These are phyloP conservation scores for Aleiodes sp. DNA, from an alignment of 1,140 invertebrate species.

Conservation along the genomic window DNA sequence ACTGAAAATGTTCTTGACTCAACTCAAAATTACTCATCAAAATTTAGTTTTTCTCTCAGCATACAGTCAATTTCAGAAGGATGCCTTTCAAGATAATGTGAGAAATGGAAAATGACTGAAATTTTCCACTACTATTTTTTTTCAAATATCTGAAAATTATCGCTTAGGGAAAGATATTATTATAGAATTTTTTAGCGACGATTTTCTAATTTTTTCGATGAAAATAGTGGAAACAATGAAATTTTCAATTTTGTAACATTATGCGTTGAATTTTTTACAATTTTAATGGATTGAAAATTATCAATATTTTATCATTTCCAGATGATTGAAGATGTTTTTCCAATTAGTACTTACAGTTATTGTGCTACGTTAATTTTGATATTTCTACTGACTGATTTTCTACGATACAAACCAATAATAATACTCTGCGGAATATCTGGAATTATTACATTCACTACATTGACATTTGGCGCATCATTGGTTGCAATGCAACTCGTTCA, in stretches of 20 bases:
- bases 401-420: conserved; percentile 88
- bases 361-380: conserved; percentile 76
- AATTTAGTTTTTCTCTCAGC: too few relatives aligned
- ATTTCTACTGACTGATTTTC: conserved; percentile 84
- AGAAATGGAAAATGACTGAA: too few relatives aligned
- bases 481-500: conserved; percentile 61
- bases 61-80: too few relatives aligned
- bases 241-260: conserved; percentile 16
- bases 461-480: conserved; percentile 60
- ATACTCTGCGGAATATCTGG: conserved; percentile 73
- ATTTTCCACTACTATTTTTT: too few relatives aligned
- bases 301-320: conserved; percentile 56
- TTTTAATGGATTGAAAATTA: not conserved
- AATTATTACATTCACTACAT: conserved; percentile 46
- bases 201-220: too few relatives aligned
- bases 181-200: too few relatives aligned
- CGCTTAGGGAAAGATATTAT: too few relatives aligned
- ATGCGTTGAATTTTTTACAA: not conserved
- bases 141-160: too few relatives aligned
- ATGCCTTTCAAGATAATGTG: too few relatives aligned
- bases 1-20: too few relatives aligned
- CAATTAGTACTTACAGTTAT: conserved; percentile 83
- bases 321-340: conserved; percentile 81
- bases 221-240: not conserved
- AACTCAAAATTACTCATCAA: too few relatives aligned